phyloP scores from a whole-genome alignment of 2,797 vertebrate species.

The Melanotaenia pygmaea region DNA sequence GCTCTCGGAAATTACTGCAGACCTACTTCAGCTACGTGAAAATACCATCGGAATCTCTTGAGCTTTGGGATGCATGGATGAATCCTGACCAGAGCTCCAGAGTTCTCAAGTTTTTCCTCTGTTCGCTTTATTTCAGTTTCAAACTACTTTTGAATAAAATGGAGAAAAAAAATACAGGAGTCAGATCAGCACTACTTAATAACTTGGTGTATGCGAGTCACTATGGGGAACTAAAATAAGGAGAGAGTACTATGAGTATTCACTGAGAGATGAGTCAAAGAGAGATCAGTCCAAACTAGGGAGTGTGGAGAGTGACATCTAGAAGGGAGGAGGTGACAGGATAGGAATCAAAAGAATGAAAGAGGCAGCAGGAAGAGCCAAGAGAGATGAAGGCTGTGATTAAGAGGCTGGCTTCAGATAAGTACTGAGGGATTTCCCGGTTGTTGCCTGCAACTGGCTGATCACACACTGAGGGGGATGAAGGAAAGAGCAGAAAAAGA shows the following conservation, averaged over 20 bases:
- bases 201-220: conserved; percentile 32
- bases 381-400: conserved; percentile 74
- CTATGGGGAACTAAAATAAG: conserved; percentile 36
- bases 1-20: conserved; percentile 64
- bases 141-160: conserved; percentile 18
- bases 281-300: conserved; percentile 21
- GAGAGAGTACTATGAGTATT: conserved; percentile 35
- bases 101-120: conserved; percentile 21
- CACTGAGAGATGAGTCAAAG: conserved; percentile 45
- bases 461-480: conserved; percentile 70
- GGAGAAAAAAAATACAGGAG: background rate
- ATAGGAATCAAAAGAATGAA: conserved; percentile 26
- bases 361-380: conserved; percentile 49
- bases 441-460: conserved; percentile 67
- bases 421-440: conserved; percentile 71
- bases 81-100: conserved; percentile 10
- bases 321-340: conserved; percentile 37
- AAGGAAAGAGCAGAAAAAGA: conserved; percentile 69
- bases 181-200: conserved; percentile 28
- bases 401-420: conserved; percentile 68
- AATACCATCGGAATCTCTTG: conserved; percentile 60
- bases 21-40: conserved; percentile 60
- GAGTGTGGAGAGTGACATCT: conserved; percentile 25
- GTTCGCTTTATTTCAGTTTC: conserved; percentile 32
- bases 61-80: conserved; percentile 53